Conservation (phyloP, 2,797 vertebrate species). For the Aselliscus stoliczkanus region DNA sequence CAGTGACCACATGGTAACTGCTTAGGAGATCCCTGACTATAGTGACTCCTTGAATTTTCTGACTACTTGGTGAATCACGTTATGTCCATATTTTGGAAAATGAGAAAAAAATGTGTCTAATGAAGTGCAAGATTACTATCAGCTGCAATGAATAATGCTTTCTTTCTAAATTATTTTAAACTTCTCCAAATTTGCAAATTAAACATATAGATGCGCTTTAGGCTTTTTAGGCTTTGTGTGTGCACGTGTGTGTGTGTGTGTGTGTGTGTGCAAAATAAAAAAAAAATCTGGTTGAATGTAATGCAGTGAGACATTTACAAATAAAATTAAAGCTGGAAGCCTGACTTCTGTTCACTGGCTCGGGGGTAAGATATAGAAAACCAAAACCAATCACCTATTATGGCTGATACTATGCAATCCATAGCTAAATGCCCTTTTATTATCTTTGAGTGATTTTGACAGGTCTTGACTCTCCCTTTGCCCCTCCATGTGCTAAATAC, state of each 20-base stretch:
- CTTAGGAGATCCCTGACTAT: background rate
- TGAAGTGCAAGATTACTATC: background rate
- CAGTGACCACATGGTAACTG: background rate
- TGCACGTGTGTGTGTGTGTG: background rate
- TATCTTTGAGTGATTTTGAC: background rate
- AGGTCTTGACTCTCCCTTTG: constrained; percentile 6
- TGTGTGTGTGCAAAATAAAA: constrained; percentile 1
- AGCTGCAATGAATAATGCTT: background rate
- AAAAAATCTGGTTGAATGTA: background rate
- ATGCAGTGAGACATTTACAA: constrained; percentile 17
- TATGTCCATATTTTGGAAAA: background rate
- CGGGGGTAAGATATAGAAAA: background rate
- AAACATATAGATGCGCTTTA: background rate
- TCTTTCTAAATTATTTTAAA: background rate
- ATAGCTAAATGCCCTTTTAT: background rate
- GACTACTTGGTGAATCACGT: background rate
- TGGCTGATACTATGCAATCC: background rate
- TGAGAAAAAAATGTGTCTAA: background rate
- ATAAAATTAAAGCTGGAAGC: constrained; percentile 20
- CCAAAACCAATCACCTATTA: background rate
- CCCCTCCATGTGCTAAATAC: background rate
- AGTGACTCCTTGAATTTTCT: background rate
- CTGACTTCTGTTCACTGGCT: background rate
- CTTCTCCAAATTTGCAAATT: background rate
- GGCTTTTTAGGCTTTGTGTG: background rate